phyloP scores from a whole-genome alignment of 2,113 vertebrate genomes.

The Aleadryas rufinucha region DNA sequence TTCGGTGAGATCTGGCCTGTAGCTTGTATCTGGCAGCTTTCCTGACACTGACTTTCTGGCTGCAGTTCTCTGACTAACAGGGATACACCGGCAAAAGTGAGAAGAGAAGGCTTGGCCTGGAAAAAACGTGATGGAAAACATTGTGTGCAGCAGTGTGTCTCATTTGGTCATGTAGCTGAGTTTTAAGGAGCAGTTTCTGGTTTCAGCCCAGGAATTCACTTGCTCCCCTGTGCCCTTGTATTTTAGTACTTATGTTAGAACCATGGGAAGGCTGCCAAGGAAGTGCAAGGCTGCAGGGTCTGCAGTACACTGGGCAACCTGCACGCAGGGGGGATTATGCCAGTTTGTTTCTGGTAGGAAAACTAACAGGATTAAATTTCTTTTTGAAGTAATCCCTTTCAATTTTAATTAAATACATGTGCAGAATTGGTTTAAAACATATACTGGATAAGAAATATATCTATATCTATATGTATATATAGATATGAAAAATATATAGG shows the following conservation, averaged over 20 bases:
- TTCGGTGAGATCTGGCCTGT: neutral
- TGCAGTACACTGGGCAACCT: neutral
- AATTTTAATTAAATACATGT: neutral
- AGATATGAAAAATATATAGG: neutral
- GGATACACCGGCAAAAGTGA: neutral
- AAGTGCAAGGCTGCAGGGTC: neutral
- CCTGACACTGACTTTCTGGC: neutral
- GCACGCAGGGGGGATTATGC: neutral
- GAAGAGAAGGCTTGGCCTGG: neutral
- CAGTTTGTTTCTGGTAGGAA: neutral
- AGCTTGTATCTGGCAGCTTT: neutral
- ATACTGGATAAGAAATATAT: neutral
- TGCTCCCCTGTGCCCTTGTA: fast-evolving
- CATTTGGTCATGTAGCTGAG: fast-evolving
- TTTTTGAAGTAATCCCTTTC: neutral
- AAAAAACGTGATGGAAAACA: neutral
- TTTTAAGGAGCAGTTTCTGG: neutral
- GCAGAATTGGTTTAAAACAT: neutral
- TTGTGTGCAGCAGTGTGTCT: neutral
- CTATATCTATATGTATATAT: fast-evolving
- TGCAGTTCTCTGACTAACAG: neutral
- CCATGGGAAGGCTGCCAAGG: neutral
- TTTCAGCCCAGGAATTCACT: neutral
- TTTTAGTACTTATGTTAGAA: fast-evolving
- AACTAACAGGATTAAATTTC: neutral